Conservation (phyloP, 2,797 vertebrate genomes). For the Hoplostethus atlanticus region DNA sequence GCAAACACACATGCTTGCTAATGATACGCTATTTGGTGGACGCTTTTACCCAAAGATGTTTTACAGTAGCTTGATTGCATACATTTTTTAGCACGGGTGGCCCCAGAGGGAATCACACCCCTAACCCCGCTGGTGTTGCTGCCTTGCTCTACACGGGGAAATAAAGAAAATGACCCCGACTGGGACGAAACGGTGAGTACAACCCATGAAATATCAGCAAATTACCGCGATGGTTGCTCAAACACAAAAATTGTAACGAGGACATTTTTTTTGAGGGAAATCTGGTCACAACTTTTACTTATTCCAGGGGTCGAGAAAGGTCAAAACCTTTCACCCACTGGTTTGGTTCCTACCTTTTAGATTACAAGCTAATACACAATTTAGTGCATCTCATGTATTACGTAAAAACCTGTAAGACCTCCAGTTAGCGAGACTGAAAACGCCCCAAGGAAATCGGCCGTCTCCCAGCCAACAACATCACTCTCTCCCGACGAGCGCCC, state of each 20-base stretch:
- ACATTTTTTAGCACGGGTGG: not conserved
- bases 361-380: not conserved
- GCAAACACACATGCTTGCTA: not conserved
- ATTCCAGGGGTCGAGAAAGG: not conserved
- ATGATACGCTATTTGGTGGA: constrained; percentile 19
- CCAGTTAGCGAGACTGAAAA: constrained; percentile 7
- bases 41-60: no score
- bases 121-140: not conserved
- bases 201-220: not conserved
- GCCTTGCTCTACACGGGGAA: no score
- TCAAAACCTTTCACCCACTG: not conserved
- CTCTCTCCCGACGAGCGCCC: constrained; percentile 23
- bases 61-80: no score
- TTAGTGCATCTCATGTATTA: not conserved
- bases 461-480: constrained; percentile 30
- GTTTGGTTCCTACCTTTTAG: not conserved
- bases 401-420: constrained; percentile 7
- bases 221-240: constrained; percentile 15
- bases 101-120: not conserved
- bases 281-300: no score
- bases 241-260: no score
- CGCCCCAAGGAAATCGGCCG: not conserved
- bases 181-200: not conserved
- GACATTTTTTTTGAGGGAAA: no score
- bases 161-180: not conserved